Evolutionary conservation across 1,140 invertebrate species (phyloP).

Genomic region (Riptortus pedestris): DNA sequence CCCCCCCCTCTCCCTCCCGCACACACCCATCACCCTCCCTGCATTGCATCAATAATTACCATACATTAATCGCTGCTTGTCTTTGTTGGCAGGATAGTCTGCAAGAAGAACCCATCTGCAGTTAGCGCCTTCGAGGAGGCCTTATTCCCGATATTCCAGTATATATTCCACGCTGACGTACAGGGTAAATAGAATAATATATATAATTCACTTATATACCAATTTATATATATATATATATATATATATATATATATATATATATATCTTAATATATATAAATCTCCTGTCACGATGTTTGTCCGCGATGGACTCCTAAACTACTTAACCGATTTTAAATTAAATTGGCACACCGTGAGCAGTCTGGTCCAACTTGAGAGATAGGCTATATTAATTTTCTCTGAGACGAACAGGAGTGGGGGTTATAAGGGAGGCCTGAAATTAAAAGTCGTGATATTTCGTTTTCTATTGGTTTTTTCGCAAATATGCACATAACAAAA

Average conservation of each 20-base stretch:
- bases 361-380: no score
- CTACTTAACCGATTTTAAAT: no score
- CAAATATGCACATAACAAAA: no score
- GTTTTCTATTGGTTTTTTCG: no score
- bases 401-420: no score
- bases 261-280: neutral
- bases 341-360: no score
- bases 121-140: conserved; percentile 83
- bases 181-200: conserved; percentile 69
- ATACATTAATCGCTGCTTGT: neutral
- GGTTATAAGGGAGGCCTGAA: no score
- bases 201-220: no score
- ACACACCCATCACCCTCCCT: neutral
- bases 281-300: no score
- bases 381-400: no score
- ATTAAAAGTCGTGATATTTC: no score
- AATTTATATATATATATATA: conserved; percentile 8
- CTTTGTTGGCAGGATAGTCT: conserved; percentile 59
- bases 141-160: conserved; percentile 86
- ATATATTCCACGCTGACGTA: conserved; percentile 85
- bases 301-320: no score
- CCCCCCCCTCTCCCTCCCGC: neutral
- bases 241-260: conserved; percentile 6
- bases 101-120: conserved; percentile 62
- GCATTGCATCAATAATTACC: neutral